A percentile compares a stretch with the other conserved stretches of the same genome.
Conservation (phyloP, 2,888 invertebrate species). For the Pterostichus madidus region DNA sequence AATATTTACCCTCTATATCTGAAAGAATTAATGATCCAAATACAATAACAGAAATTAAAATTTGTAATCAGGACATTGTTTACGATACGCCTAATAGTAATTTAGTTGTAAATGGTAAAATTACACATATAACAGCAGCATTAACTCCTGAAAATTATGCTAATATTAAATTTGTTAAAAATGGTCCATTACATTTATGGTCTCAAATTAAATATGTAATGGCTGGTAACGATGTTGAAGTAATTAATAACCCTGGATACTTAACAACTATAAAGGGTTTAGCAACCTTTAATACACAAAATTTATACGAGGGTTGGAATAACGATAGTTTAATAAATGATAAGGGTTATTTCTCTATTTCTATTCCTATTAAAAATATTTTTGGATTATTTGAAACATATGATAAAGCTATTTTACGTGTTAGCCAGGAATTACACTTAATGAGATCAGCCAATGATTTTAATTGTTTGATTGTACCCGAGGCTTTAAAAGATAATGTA, state of each 20-base stretch:
- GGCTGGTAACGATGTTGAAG: neutral
- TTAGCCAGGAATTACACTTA: neutral
- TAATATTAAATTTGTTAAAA: slow-evolving; percentile 27
- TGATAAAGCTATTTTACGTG: slow-evolving; percentile 3
- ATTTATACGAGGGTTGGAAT: too few species aligned
- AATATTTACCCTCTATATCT: neutral
- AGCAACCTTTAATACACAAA: too few species aligned
- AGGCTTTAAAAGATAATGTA: neutral
- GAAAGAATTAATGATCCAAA: neutral
- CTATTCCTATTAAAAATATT: too few species aligned
- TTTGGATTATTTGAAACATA: slow-evolving; percentile 8
- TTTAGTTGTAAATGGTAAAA: neutral
- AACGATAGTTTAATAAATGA: too few species aligned
- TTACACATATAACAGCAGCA: neutral
- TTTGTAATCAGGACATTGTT: neutral
- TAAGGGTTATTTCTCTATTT: too few species aligned
- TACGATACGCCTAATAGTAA: neutral
- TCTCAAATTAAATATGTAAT: neutral
- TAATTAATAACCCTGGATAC: slow-evolving; percentile 1
- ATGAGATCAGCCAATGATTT: neutral
- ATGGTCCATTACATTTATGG: neutral
- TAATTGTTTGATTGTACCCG: slow-evolving; percentile 7
- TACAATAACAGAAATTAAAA: neutral
- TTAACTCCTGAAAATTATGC: neutral
- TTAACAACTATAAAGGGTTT: too few species aligned